Percentiles rank a stretch among this genome's conserved stretches.
phyloP scores from a whole-genome alignment of 2,113 vertebrate genomes.

The Antechinus flavipes region DNA sequence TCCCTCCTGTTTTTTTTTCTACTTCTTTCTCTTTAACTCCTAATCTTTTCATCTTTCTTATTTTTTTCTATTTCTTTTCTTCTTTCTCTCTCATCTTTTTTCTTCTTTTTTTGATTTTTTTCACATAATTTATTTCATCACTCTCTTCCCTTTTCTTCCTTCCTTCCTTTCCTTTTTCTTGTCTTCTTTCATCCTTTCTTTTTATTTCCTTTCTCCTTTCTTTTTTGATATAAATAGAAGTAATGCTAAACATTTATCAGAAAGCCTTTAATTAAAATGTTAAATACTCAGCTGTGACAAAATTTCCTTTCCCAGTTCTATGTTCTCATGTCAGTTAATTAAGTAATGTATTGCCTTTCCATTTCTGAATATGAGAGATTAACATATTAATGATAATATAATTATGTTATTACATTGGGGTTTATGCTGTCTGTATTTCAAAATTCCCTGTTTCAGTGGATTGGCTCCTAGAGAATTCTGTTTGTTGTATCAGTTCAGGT shows the following conservation, averaged over 20 bases:
- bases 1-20: background rate
- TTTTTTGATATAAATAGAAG: slow-evolving; percentile 55
- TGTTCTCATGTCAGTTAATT: slow-evolving; percentile 80
- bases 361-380: slow-evolving; percentile 75
- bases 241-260: slow-evolving; percentile 77
- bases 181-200: background rate
- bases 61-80: fast-evolving
- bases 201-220: background rate
- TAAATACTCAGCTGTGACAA: slow-evolving; percentile 73
- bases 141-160: too few species aligned
- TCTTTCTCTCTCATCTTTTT: fast-evolving
- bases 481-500: too few species aligned
- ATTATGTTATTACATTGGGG: slow-evolving; percentile 73
- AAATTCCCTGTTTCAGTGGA: slow-evolving; percentile 50
- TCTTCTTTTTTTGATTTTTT: background rate
- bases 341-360: slow-evolving; percentile 76
- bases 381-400: slow-evolving; percentile 81
- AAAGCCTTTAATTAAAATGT: slow-evolving; percentile 83
- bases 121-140: background rate
- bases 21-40: background rate
- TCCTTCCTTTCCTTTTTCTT: background rate
- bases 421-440: slow-evolving; percentile 71
- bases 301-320: slow-evolving; percentile 68
- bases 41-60: background rate
- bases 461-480: background rate